Base-by-base conservation (phyloP, 2,888 invertebrate genomes). In the Notodonta ziczac region DNA sequence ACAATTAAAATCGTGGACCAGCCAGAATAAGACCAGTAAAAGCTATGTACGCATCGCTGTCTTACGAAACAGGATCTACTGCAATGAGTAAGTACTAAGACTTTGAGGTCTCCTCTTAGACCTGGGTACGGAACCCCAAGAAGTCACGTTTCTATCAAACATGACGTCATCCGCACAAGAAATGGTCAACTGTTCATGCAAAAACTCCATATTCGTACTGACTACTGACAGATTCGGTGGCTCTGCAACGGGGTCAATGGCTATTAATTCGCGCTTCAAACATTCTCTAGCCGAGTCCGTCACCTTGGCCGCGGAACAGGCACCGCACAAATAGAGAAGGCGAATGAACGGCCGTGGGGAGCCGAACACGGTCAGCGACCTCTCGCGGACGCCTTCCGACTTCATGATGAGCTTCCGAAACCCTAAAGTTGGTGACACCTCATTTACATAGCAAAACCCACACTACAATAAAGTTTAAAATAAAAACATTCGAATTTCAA, bases 311-410 rank as follows among this genome's bases (percentile, higher is more conserved):
- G 80, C 78, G 77, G 77, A 84, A 85, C 82, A 86, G 81, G 74
- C 74, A 72, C 54, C 62, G 74, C 70, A 67, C 73, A 61, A 70
- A 78, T 75, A 76, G 75, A 78, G 79, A 80, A 80, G 81, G 85
- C 84, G 86, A 89, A 89, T 76, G 89, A 88, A 86, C 90, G 86
- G 81, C 84, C 86, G 63, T 80, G 80, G 80, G 57, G 60, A 76
- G 83, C 87, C 90, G 78, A 92, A 91, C 83, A 60, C 89, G 92
- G 92, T 89, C 91, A 81, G 65, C 82, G 91, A 92, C 87, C 92
- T 82, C 80, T 55, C 63, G 62, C 74, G 74, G 70, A 85, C 86
- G 86, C 85, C 76, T 77, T 74, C 75, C 76, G 86, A 86, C 82
- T 87, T 74, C 80, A 65, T 80, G 86, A 89, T 87, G 86, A 87